Percentiles rank a stretch among this genome's conserved stretches.
Conservation (phyloP, 1,140 invertebrate genomes). For the Anthonomus grandis region DNA sequence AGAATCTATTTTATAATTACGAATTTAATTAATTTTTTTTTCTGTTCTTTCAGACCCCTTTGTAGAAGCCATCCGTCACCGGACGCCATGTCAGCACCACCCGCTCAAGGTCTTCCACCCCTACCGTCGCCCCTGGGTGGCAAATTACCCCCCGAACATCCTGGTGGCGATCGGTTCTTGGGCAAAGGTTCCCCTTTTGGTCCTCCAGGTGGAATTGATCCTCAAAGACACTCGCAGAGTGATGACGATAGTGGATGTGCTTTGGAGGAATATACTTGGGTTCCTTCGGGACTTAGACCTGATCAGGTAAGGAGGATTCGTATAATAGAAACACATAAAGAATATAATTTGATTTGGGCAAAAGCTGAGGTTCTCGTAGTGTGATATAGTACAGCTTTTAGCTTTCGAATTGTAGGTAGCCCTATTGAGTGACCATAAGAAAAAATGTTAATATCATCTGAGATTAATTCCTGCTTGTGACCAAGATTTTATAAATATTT, state of each 20-base stretch:
- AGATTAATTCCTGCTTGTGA: too few relatives aligned
- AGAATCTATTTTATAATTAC: not conserved
- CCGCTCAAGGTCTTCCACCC: conserved; percentile 39
- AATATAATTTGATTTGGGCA: too few relatives aligned
- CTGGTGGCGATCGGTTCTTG: conserved; percentile 49
- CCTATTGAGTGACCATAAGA: too few relatives aligned
- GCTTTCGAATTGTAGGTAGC: too few relatives aligned
- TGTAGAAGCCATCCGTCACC: conserved; percentile 49
- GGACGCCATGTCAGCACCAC: conserved; percentile 38
- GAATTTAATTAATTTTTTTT: conserved; percentile 31
- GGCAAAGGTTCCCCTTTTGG: conserved; percentile 50
- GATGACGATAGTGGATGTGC: conserved; percentile 97
- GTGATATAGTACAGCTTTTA: too few relatives aligned
- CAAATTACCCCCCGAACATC: conserved; percentile 49
- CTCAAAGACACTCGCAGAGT: conserved; percentile 86
- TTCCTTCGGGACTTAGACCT: conserved; percentile 90
- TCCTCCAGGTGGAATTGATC: conserved; percentile 52
- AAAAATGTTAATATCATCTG: too few relatives aligned
- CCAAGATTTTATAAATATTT: too few relatives aligned
- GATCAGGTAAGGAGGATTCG: conserved; percentile 87
- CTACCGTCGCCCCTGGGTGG: conserved; percentile 44
- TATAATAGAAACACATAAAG: too few relatives aligned
- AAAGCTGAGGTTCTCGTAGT: too few relatives aligned
- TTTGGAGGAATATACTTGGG: conserved; percentile 97
- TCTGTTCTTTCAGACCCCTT: conserved; percentile 58